Base-by-base conservation (phyloP, 2,113 vertebrate species). In the Lates calcarifer region DNA sequence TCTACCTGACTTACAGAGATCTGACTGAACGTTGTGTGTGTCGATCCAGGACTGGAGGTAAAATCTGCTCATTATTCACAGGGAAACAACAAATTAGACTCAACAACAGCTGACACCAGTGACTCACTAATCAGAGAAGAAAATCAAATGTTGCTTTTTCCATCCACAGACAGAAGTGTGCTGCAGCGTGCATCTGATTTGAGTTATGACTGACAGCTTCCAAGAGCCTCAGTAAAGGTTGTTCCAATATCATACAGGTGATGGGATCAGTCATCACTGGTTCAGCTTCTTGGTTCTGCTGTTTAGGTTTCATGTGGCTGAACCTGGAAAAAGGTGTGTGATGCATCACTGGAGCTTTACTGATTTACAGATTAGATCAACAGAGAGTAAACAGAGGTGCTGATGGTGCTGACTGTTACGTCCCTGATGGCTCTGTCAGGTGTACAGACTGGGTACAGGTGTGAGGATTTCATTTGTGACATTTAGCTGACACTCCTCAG, bases 351-450 rank as follows among this genome's bases (percentile, higher is more conserved):
- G 47, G 4, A 28, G 6, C 29, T 2, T 65, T 9, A 2, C 1
- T 49, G 47, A 49, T 49, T 49, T 49, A 49, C 18, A 51, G 47
- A 22, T 20, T 51, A 51, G 47, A 22, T 1, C 47, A 18, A 47
- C 1, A 5, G 41, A 7, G 45, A 20, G 47, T 6, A 51, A 20
- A 51, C 5, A n/a, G 22, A 49, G 47, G 20, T 47, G 43, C 43
- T 55, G 9, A n/a, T 9, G 11, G 24, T 35, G 39, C 41, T 85
- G 78, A 82, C 87, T 79, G 79, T 87, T 77, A 33, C 11, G 13
- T 39, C 3, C 4, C 24, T 47, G 53, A 29, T 33, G 67, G 20
- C 61, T 22, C 70, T 2, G 4, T 58, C 56, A 72, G 74, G 43
- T 55, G 11, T 31, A 14, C 74, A 43, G 74, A 55, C 33, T 0